Base-by-base conservation (phyloP, 2,888 invertebrate species). In the Callosobruchus maculatus region DNA sequence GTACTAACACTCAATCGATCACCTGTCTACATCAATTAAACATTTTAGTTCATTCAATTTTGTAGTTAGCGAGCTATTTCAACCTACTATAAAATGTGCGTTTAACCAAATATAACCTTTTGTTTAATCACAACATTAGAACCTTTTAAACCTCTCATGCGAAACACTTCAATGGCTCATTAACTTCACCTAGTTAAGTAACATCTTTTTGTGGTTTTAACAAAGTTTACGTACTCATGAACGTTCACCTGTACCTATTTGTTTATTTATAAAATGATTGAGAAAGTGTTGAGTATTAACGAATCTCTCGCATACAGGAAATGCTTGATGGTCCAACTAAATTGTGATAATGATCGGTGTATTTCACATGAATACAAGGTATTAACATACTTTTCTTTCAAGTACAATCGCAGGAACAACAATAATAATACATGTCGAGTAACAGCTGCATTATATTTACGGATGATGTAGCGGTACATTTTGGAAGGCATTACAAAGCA, bases 361-460 rank as follows among this genome's bases (percentile, higher is more conserved):
- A 49, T 49, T 49, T 49, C 49, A 49, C 49, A 49, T 49, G 13
- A 49, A 49, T 49, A 49, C 49, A 49, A 49, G 49, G 13, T 49
- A 49, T 49, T 49, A 49, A 49, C 49, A 49, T 49, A 49, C 49
- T 49, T 49, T 49, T 49, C 49, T 49, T 49, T 4, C 49, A 18
- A 49, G 49, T 18, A 49, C 49, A 49, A 49, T 49, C 49, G 5
- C 49, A 49, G 3, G 49, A 49, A 49, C 18, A 68, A 68, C 22
- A 22, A 21, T 68, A 68, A 68, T 68, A 21, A 68, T 18, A 20
- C 22, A 68, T 68, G 9, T 49, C 22, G 73, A 74, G 74, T 74
- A 74, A 74, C 77, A 73, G 77, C 76, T 77, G 76, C 77, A 76
- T 79, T n/a, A 76, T 76, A 73, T 73, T 74, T 71, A 72, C 74